Evolutionary conservation across 1,140 invertebrate species (phyloP).

Genomic region (Leptinotarsa lineolata): DNA sequence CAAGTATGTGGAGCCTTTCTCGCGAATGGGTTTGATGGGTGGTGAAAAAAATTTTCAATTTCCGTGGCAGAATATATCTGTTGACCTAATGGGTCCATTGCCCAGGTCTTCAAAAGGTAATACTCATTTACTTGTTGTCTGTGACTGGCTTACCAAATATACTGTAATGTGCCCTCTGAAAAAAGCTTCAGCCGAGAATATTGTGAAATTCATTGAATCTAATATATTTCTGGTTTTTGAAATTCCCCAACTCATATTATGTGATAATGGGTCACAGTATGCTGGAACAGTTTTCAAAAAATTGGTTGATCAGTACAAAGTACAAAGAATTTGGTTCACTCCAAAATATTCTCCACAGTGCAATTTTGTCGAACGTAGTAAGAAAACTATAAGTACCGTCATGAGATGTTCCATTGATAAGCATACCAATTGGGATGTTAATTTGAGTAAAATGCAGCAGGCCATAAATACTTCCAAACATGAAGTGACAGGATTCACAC

Average conservation of each 20-base stretch:
- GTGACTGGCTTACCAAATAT: neutral
- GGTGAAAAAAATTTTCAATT: constrained; percentile 29
- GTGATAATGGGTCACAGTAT: neutral
- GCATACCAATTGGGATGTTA: constrained; percentile 24
- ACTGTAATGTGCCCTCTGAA: neutral
- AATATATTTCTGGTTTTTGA: constrained; percentile 28
- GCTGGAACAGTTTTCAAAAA: constrained; percentile 34
- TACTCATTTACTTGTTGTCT: constrained; percentile 24
- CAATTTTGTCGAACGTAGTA: constrained; percentile 21
- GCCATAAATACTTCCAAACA: constrained; percentile 23
- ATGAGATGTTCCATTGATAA: constrained; percentile 24
- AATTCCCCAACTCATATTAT: neutral
- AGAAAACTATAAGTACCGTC: constrained; percentile 11
- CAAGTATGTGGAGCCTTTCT: constrained; percentile 26
- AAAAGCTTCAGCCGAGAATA: neutral
- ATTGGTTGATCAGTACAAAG: constrained; percentile 21
- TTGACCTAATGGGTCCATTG: constrained; percentile 48
- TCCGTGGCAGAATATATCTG: constrained; percentile 41
- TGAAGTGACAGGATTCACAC: constrained; percentile 13
- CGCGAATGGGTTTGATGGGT: constrained; percentile 13
- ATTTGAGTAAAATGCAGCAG: constrained; percentile 12
- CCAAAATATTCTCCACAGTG: constrained; percentile 23
- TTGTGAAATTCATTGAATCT: constrained; percentile 25
- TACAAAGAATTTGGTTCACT: constrained; percentile 25
- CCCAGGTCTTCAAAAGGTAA: constrained; percentile 6